These are phyloP conservation scores for Pseudolaguvia tuberculata DNA, from an alignment of 2,113 vertebrate species.

Conservation along the genomic window DNA sequence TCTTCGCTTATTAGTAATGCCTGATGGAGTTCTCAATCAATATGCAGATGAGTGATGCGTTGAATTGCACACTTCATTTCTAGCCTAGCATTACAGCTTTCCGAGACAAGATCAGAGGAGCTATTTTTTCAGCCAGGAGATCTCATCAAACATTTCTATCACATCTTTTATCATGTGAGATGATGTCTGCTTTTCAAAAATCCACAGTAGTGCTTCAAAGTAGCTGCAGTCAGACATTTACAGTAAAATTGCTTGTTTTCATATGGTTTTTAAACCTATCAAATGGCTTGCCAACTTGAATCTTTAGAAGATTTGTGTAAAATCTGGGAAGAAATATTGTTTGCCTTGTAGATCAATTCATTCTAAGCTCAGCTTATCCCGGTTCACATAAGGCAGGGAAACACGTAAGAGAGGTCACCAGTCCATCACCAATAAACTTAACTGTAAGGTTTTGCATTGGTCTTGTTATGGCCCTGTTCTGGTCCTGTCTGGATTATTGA, in stretches of 20 bases:
- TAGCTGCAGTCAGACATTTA: slow-evolving; percentile 23
- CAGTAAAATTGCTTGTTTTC: slow-evolving; percentile 26
- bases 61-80: slow-evolving; percentile 58
- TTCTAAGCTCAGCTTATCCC: too few species aligned
- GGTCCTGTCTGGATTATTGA: too few species aligned
- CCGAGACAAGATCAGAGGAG: slow-evolving; percentile 13
- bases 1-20: slow-evolving; percentile 61
- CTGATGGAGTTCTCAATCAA: slow-evolving; percentile 71
- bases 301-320: too few species aligned
- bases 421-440: too few species aligned
- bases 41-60: slow-evolving; percentile 66
- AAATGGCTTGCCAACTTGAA: slow-evolving; percentile 21
- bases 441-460: too few species aligned
- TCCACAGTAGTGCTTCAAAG: slow-evolving; percentile 14
- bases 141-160: slow-evolving; percentile 15
- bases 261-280: slow-evolving; percentile 28
- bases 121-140: slow-evolving; percentile 24
- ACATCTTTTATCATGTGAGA: slow-evolving; percentile 29
- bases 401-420: too few species aligned
- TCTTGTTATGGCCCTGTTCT: too few species aligned
- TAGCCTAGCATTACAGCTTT: slow-evolving; percentile 32
- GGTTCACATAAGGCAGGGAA: too few species aligned
- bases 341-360: too few species aligned
- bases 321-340: too few species aligned
- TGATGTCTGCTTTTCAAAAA: slow-evolving; percentile 31